A percentile compares a stretch with the other conserved stretches of the same genome.
These are phyloP conservation scores for Leucosticte australis DNA, from an alignment of 2,113 vertebrate genomes.

Conservation along the genomic window DNA sequence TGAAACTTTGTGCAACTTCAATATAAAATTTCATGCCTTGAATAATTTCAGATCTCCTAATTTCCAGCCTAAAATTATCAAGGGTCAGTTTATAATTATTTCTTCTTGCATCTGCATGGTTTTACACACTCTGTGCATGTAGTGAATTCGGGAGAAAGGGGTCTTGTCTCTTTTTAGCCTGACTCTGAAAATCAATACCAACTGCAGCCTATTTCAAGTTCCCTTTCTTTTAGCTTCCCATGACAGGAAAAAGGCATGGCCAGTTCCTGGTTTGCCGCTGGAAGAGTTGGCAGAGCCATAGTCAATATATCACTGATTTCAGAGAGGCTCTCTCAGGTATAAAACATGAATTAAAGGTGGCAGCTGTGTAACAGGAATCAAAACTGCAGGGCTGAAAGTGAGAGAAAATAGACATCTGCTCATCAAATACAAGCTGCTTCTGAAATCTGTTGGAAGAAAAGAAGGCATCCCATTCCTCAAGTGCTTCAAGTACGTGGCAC, in stretches of 20 bases:
- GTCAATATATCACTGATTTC: not conserved
- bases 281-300: not conserved
- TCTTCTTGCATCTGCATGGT: not conserved
- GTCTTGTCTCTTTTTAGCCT: not conserved
- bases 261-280: not conserved
- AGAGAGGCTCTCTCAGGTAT: not conserved
- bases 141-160: not conserved
- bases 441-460: not conserved
- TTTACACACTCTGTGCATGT: fast-evolving
- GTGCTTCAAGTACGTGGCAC: not conserved
- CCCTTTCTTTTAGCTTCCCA: not conserved
- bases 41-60: not conserved
- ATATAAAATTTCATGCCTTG: not conserved
- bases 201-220: not conserved
- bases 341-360: not conserved
- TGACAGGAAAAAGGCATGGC: not conserved
- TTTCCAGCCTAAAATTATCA: not conserved
- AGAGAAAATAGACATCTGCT: not conserved
- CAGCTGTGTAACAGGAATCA: not conserved
- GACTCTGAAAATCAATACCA: not conserved
- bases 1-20: not conserved
- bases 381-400: not conserved
- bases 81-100: not conserved
- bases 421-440: not conserved
- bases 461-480: not conserved